Evolutionary conservation across 1,140 invertebrate species (phyloP), one percentile per base, ranked within the genome.

Genomic region (Micrasema minimum): DNA sequence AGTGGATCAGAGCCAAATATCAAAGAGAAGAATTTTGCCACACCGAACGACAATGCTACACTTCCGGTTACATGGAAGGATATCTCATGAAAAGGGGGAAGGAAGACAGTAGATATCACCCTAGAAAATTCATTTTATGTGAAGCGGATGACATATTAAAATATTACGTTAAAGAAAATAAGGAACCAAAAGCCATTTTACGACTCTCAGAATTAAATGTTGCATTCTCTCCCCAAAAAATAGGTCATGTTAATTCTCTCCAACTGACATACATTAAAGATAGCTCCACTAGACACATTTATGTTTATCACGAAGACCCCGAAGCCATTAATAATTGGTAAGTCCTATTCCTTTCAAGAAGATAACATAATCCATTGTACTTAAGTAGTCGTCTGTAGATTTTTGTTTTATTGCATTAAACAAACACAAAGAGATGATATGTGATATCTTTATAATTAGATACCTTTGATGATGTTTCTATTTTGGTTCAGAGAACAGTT

Each of bases 1-100:
- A 97, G 79, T 97, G 93, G 93, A 96, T 97, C 69, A 86, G 90
- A 76, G 93, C 94, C 4, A 97, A 96, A 81, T 97, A 97, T 80
- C 88, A 94, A 80, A 85, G 94, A 45, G 89, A 94, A 84, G 95
- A 96, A 79, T 96, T 97, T 81, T 90, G 89, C 67, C 88, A 93
- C 78, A 88, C 90, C 1, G 90, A 92, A 77, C 86, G 91, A 50
- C 90, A 91, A 77, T 88, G 86, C 68, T 96, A 96, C 78, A 88
- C 91, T 9, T 90, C 87, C 26, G 91, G 92, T 12, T 85, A 88
- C 35, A 93, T 95, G 89, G 92, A 94, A 81, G 93, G 93, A 1
- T 92, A 91, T 80, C 83, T 97, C 48, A 94, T 93, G 91, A 97
- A 97, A 82, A 86, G 91, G 69, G 94, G 94, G 0, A 93, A 94